Percentiles rank a stretch among this genome's conserved stretches.
Evolutionary conservation across 2,888 invertebrate genomes (phyloP).

Genomic region (Scaeva pyrastri): DNA sequence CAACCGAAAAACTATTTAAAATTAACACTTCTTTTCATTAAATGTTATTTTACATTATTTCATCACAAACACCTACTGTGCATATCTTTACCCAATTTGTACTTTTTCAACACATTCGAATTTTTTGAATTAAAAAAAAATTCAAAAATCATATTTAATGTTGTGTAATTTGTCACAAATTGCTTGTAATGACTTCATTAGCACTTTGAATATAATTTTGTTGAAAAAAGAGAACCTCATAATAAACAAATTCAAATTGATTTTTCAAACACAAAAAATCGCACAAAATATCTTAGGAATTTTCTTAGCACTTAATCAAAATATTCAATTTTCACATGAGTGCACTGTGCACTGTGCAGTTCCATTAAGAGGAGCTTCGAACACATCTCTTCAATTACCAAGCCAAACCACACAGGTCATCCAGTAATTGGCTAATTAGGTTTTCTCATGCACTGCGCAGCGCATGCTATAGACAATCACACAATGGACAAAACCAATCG

Average conservation of each 20-base stretch:
- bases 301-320: constrained; percentile 55
- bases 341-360: constrained; percentile 4
- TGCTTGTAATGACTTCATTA: constrained; percentile 16
- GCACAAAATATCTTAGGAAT: constrained; percentile 2
- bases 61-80: no score
- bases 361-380: constrained; percentile 42
- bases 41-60: no score
- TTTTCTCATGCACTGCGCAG: constrained; percentile 9
- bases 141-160: background rate
- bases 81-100: no score
- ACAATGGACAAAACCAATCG: background rate
- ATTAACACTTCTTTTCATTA: no score
- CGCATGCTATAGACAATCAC: background rate
- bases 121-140: background rate
- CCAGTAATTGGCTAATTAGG: constrained; percentile 73
- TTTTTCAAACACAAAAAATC: background rate
- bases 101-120: no score
- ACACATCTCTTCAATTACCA: constrained; percentile 66
- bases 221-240: background rate
- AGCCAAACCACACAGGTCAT: constrained; percentile 55
- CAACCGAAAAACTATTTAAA: no score
- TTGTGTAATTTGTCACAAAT: background rate
- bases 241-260: background rate
- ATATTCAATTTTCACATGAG: constrained; percentile 49
- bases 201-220: background rate